Percentiles rank a stretch among this genome's conserved stretches.
These are phyloP conservation scores for Halictus rubicundus DNA, from an alignment of 1,140 invertebrate genomes.

Conservation along the genomic window DNA sequence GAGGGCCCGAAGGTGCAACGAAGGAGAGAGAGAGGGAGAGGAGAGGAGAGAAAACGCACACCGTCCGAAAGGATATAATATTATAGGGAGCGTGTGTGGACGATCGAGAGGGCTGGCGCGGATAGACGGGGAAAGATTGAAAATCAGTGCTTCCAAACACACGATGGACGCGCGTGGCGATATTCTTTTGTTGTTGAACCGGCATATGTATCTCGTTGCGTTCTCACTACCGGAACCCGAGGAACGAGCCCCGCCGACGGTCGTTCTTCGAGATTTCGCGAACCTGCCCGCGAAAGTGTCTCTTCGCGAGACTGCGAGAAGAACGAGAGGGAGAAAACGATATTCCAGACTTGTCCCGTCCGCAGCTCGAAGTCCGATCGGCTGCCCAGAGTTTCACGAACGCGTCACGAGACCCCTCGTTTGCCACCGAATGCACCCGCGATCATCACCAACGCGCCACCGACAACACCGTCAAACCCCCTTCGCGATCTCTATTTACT, in stretches of 20 bases:
- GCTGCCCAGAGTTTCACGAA: not conserved
- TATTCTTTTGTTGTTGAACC: conserved; percentile 4
- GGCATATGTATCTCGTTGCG: not conserved
- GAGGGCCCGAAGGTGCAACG: no score
- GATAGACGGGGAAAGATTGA: conserved; percentile 4
- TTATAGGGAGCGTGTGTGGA: no score
- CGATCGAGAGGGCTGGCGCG: no score
- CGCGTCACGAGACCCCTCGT: not conserved
- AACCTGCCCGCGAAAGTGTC: not conserved
- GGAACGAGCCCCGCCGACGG: no score
- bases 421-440: no score
- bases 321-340: not conserved
- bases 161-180: conserved; percentile 22
- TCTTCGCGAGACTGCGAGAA: not conserved
- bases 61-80: not conserved
- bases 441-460: not conserved
- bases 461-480: not conserved
- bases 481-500: not conserved
- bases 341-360: conserved; percentile 29
- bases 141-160: conserved; percentile 51
- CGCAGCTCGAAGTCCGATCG: not conserved
- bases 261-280: not conserved
- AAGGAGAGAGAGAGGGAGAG: not conserved
- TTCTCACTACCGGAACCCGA: conserved; percentile 2
- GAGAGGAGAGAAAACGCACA: not conserved